Evolutionary conservation across 2,888 invertebrate genomes (phyloP), one percentile per base, ranked within the genome.

Genomic region (Latrodectus elegans): DNA sequence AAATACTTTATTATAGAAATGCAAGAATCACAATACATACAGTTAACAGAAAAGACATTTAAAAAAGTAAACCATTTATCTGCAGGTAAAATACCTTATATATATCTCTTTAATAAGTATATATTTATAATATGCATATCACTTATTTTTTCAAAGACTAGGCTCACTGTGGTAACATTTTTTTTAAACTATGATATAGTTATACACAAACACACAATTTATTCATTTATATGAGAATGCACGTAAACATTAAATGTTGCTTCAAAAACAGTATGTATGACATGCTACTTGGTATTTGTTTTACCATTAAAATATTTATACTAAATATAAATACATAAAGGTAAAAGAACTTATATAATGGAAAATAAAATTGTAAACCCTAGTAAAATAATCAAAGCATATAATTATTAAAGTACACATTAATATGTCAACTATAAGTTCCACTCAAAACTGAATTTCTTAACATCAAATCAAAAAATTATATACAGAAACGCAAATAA

Each of bases 1-100:
- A 87, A 87, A 87, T 87, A 87, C 86, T 87, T 87, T 86, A 76
- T 85, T 64, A 75, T 85, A 85, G 79, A 85, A 85, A 84, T 83
- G 55, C 76, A 77, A 71, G 78, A 84, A 64, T 80, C 67, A 70
- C 75, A 85, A 81, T 76, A 85, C 75, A 87, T 77, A 75, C 38
- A 65, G n/a, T 51, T 52, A 87, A 80, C 67, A 75, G 49, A 76
- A 38, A 26, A 64, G 67, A 72, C 73, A 84, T 72, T 81, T 81
- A 77, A 77, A 87, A 87, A 87, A 87, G 67, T 87, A 80, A 85
- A 85, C 72, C 81, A 87, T 55, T 55, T 26, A 73, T 82, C 76
- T 87, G 86, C 86, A 87, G 86, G 77, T 81, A 87, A 87, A 87
- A 87, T 86, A 86, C 77, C 72, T 67, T 73, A 77, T 77, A 75